Base-by-base conservation (phyloP, 2,888 invertebrate species). In the Hoplodrina ambigua region DNA sequence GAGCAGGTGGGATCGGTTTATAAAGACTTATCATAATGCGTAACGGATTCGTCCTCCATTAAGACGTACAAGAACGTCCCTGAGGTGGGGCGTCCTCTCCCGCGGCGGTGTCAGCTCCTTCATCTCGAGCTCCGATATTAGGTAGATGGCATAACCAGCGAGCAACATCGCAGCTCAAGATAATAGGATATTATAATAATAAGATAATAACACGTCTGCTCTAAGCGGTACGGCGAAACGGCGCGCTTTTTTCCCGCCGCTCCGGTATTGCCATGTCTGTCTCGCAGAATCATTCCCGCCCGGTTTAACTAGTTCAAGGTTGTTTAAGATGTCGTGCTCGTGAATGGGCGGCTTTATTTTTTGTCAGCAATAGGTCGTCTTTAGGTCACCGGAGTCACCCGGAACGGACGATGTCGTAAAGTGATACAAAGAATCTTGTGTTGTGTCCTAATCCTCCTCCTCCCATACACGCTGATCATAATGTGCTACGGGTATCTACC, bases 251-350 rank as follows among this genome's bases (percentile, higher is more conserved):
- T 91, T 84, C 84, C 78, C 79, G 81, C 77, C 78, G 73, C 80
- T 78, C 80, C 88, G 82, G 89, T 92, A 92, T 91, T 92, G 91
- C 93, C 93, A 91, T 89, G 93, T 90, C 90, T 90, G 82, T 65
- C 82, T 79, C 77, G 69, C 85, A 87, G 90, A 93, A 90, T 90
- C 84, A 90, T 89, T 92, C 92, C 93, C 91, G 92, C 90, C 81
- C 88, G 87, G 90, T 90, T 91, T 87, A 95, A 94, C 94, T 96
- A 95, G 95, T 93, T 94, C 95, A 96, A 96, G 95, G 95, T 90
- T 92, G 84, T 85, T 78, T 77, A 70, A 75, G 88, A 89, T 90
- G 88, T 88, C 89, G 81, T 90, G 80, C 65, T 81, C 64, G 89
- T 94, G 93, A 94, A 95, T 94, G 93, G 90, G 86, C 83, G 85